These are phyloP conservation scores for Eupithecia abbreviata DNA, from an alignment of 2,888 invertebrate species.

Conservation along the genomic window DNA sequence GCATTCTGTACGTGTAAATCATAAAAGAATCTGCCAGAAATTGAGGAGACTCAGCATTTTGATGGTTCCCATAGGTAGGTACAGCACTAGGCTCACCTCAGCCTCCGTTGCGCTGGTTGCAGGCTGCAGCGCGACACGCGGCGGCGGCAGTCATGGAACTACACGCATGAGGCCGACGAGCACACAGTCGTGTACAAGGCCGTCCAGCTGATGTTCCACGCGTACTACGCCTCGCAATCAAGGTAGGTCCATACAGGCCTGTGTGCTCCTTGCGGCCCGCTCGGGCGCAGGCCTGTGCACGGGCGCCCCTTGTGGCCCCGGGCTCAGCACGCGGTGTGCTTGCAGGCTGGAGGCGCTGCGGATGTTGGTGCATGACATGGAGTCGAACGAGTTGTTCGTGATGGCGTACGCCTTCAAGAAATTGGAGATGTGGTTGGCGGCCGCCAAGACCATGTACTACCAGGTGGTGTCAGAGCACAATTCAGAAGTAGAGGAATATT, in stretches of 20 bases:
- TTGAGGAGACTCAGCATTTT: too few relatives aligned
- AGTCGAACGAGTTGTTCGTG: neutral
- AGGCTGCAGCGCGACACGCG: neutral
- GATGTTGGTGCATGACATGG: neutral
- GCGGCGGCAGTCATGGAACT: neutral
- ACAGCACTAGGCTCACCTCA: too few relatives aligned
- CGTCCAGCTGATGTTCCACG: conserved; percentile 53
- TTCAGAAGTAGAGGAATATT: too few relatives aligned
- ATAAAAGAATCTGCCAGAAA: too few relatives aligned
- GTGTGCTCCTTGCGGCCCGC: neutral
- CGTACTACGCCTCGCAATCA: conserved; percentile 51
- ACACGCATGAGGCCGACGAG: conserved; percentile 3
- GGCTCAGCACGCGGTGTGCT: neutral
- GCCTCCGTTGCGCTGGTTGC: neutral
- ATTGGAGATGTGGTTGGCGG: neutral
- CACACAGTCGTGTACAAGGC: conserved; percentile 18
- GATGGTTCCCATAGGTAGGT: too few relatives aligned
- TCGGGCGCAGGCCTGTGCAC: neutral
- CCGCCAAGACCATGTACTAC: neutral
- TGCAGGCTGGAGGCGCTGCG: neutral
- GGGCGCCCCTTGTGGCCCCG: neutral
- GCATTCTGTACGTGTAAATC: too few relatives aligned
- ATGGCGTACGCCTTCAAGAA: conserved; percentile 2
- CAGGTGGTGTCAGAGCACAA: conserved; percentile 1
- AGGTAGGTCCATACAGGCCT: conserved; percentile 21